phyloP scores from a whole-genome alignment of 1,140 invertebrate species.

The Atta colombica region DNA sequence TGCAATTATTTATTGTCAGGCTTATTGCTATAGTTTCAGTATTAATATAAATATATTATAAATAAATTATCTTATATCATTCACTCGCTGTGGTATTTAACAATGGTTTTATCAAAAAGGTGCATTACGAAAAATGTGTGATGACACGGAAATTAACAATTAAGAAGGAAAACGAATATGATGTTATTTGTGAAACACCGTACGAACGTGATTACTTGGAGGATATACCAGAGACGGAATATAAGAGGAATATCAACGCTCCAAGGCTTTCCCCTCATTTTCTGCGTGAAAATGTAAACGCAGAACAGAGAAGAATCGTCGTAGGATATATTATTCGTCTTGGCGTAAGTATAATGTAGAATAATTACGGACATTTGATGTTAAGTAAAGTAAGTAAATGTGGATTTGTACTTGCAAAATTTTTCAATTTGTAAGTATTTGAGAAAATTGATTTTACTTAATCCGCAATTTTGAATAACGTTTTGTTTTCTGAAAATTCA shows the following conservation, averaged over 20 bases:
- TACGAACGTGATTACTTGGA: slow-evolving; percentile 28
- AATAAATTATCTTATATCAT: neutral
- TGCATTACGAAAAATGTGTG: neutral
- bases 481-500: no score
- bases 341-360: slow-evolving; percentile 54
- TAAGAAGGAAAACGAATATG: neutral
- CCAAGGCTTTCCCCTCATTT: slow-evolving; percentile 57
- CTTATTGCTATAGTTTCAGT: neutral
- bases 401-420: no score
- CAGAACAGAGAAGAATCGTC: slow-evolving; percentile 71
- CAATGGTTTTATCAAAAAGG: neutral
- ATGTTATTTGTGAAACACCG: neutral
- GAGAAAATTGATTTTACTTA: no score
- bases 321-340: slow-evolving; percentile 70
- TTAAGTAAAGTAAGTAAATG: no score
- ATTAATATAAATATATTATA: neutral
- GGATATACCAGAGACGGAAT: neutral
- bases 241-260: slow-evolving; percentile 18
- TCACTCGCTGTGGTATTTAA: neutral
- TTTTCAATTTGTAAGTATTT: no score
- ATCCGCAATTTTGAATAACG: no score
- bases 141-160: neutral
- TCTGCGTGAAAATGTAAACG: slow-evolving; percentile 54
- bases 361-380: neutral
- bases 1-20: neutral